A percentile compares a stretch with the other conserved stretches of the same genome.
Conservation (phyloP, 2,797 vertebrate genomes). For the Hybognathus amarus region DNA sequence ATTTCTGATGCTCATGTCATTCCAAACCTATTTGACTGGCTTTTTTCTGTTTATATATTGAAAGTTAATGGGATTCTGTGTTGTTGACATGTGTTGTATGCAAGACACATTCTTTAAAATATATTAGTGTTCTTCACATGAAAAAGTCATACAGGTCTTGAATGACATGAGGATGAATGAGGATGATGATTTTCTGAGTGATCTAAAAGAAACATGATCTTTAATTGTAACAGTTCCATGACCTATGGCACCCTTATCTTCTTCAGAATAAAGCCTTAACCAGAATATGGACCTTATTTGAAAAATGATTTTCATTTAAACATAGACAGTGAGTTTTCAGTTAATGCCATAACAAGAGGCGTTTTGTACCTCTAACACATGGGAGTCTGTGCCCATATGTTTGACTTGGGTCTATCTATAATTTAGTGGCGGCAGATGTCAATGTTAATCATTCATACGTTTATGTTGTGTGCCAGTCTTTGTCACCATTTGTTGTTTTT, state of each 20-base stretch:
- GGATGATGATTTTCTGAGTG: neutral
- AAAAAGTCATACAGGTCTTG: neutral
- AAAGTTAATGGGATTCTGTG: neutral
- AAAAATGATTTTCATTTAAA: constrained; percentile 63
- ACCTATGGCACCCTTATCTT: neutral
- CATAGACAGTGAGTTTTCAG: constrained; percentile 2
- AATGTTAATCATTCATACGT: constrained; percentile 80
- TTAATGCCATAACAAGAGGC: constrained; percentile 67
- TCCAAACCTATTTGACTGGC: neutral
- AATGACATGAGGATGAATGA: neutral
- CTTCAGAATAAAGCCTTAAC: neutral
- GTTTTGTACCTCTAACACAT: constrained; percentile 78
- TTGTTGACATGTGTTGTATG: neutral
- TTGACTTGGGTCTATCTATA: constrained; percentile 80
- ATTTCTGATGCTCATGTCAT: neutral
- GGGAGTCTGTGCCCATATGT: constrained; percentile 78
- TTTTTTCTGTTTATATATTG: neutral
- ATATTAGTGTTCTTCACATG: neutral
- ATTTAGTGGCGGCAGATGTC: constrained; percentile 85
- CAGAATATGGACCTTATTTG: neutral
- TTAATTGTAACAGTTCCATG: neutral
- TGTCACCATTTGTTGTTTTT: constrained; percentile 22
- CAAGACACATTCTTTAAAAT: neutral
- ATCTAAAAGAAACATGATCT: neutral
- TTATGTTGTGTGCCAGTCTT: constrained; percentile 60